These are phyloP conservation scores for Xestia rhomboidea DNA, from an alignment of 2,888 invertebrate species.

Conservation along the genomic window DNA sequence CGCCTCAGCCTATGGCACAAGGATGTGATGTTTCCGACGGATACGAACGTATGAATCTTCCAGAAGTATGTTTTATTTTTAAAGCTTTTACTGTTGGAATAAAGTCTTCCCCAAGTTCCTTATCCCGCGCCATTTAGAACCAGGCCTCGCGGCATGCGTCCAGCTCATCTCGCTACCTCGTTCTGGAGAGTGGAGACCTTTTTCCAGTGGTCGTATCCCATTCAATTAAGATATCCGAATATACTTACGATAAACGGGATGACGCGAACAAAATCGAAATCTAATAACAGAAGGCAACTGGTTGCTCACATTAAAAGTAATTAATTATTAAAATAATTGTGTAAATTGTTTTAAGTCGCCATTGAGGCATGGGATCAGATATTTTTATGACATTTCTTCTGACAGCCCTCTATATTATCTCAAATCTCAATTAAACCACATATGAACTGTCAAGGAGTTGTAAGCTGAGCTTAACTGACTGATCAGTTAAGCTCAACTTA, in stretches of 20 bases:
- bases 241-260: not conserved
- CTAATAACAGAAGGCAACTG: no score
- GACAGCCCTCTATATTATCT: no score
- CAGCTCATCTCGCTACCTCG: not conserved
- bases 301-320: no score
- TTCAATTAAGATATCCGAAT: not conserved
- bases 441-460: no score
- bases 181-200: not conserved
- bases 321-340: not conserved
- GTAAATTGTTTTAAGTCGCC: no score
- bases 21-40: not conserved
- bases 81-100: not conserved
- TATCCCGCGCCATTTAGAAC: not conserved
- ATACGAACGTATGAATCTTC: not conserved
- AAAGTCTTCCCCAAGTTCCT: not conserved
- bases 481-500: no score
- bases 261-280: no score
- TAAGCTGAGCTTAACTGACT: no score
- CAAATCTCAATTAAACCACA: no score
- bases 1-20: constrained; percentile 5
- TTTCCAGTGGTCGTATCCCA: not conserved
- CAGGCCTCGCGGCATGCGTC: not conserved
- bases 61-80: not conserved
- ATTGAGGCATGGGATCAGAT: no score
- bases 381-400: no score